Conservation (phyloP, 1,140 invertebrate species). For the Zaprionus taronus region DNA sequence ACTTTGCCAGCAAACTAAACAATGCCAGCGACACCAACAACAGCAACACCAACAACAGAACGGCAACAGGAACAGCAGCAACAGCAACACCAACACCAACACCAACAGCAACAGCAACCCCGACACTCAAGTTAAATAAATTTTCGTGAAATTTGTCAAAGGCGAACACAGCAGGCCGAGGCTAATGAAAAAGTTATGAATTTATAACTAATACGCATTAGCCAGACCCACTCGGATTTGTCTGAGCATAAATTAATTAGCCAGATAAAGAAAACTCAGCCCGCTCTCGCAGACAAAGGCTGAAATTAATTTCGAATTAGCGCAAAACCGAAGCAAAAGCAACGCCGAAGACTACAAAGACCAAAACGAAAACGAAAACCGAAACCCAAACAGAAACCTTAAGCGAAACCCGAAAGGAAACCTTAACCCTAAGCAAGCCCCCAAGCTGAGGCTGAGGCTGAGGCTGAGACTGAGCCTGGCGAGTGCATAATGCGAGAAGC, state of each 20-base stretch:
- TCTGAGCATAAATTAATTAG: constrained; percentile 77
- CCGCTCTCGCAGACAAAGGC: constrained; percentile 46
- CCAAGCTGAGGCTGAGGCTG: not conserved
- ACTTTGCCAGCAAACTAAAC: constrained; percentile 43
- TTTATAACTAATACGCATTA: constrained; percentile 76
- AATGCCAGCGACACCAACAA: constrained; percentile 25
- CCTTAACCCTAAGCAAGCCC: no score
- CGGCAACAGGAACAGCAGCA: constrained; percentile 14
- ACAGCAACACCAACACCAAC: not conserved
- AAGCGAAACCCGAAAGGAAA: not conserved
- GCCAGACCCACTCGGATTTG: constrained; percentile 6
- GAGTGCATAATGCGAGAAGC: constrained; percentile 37
- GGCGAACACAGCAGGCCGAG: constrained; percentile 5
- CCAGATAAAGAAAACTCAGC: constrained; percentile 56
- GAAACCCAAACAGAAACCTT: constrained; percentile 1
- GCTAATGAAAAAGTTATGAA: constrained; percentile 77
- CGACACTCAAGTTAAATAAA: constrained; percentile 16
- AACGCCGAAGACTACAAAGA: constrained; percentile 34
- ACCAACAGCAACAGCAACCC: constrained; percentile 8
- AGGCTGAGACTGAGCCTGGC: not conserved
- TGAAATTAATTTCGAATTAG: constrained; percentile 79
- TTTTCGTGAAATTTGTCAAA: constrained; percentile 38
- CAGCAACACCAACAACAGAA: not conserved
- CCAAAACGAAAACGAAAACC: constrained; percentile 15
- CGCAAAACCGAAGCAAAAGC: constrained; percentile 22